Percentiles rank a stretch among this genome's conserved stretches.
Conservation (phyloP, 1,140 invertebrate species). For the Phymorhynchus buccinoides region DNA sequence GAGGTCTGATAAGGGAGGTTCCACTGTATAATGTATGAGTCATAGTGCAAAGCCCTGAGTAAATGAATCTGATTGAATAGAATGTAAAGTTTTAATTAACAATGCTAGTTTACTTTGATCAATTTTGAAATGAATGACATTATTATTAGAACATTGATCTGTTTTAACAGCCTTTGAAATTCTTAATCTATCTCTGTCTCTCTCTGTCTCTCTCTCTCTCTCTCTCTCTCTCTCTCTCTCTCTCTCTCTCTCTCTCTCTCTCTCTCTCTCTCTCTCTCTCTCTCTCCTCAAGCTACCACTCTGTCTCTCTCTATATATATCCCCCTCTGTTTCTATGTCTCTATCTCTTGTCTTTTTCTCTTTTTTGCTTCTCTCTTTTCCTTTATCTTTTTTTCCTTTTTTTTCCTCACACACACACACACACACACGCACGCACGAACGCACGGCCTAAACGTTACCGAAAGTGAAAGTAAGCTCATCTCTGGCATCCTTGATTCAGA, state of each 20-base stretch:
- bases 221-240: conserved; percentile 20
- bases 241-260: not conserved
- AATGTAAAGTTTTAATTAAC: not conserved
- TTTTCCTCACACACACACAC: not conserved
- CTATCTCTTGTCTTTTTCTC: not conserved
- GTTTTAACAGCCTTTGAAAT: too few species aligned
- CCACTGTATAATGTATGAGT: too few species aligned
- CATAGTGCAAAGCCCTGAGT: not conserved
- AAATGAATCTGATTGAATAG: not conserved
- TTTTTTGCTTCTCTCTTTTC: not conserved
- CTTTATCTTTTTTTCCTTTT: not conserved
- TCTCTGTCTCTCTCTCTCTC: conserved; percentile 9
- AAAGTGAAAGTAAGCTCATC: not conserved
- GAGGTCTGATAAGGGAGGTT: too few species aligned
- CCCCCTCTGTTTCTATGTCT: not conserved
- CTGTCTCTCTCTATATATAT: not conserved
- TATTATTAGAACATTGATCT: too few species aligned
- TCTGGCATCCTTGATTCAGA: not conserved
- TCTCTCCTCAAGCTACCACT: not conserved
- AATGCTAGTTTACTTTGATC: too few species aligned
- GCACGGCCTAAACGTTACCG: too few species aligned
- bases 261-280: not conserved
- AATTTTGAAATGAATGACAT: too few species aligned
- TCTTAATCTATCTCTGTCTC: not conserved
- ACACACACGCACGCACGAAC: not conserved